Conservation (phyloP, 2,888 invertebrate species). For the Electrophaes corylata region DNA sequence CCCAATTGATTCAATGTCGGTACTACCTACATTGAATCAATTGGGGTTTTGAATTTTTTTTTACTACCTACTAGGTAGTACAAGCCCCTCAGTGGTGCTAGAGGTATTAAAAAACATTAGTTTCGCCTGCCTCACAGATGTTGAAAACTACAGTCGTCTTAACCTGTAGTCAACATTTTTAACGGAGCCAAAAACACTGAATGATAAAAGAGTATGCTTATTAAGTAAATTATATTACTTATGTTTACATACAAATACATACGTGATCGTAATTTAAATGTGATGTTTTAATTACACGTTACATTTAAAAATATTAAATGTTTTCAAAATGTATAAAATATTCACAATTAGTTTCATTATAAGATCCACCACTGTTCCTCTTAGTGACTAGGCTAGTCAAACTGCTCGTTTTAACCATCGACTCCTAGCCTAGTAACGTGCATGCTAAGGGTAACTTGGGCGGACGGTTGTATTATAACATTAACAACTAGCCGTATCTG, state of each 20-base stretch:
- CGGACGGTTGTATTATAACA: background rate
- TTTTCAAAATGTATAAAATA: background rate
- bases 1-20: too few relatives aligned
- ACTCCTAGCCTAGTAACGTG: background rate
- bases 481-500: background rate
- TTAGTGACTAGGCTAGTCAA: background rate
- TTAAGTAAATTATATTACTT: background rate
- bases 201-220: background rate
- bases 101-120: background rate
- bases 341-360: background rate
- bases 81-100: background rate
- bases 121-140: background rate
- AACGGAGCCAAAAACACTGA: background rate
- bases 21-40: too few relatives aligned
- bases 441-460: background rate
- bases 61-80: too few relatives aligned
- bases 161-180: background rate
- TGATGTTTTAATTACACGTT: background rate
- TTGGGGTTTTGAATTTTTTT: too few relatives aligned
- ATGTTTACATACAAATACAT: slow-evolving; percentile 1
- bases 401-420: background rate
- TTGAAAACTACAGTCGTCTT: background rate
- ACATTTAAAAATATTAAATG: background rate
- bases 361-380: background rate
- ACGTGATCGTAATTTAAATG: slow-evolving; percentile 2